Conservation (phyloP, 2,113 vertebrate species). For the Burhinus bistriatus region DNA sequence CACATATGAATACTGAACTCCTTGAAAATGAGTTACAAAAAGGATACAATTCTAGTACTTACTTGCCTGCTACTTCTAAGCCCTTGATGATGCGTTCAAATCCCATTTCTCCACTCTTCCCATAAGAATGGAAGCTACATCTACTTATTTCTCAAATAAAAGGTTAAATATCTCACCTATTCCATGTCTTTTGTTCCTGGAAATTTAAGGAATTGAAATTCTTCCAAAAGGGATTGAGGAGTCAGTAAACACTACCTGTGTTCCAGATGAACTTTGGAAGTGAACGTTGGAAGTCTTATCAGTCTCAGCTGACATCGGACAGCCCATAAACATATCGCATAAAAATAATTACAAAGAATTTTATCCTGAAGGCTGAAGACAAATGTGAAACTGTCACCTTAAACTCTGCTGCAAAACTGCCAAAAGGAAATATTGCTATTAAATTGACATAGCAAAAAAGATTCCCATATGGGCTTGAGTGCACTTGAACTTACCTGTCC, state of each 20-base stretch:
- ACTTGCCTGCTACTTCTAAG: background rate
- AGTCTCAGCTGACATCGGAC: slow-evolving; percentile 40
- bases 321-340: slow-evolving; percentile 45
- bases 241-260: background rate
- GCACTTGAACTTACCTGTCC: background rate
- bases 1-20: background rate
- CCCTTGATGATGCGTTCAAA: background rate
- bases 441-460: background rate
- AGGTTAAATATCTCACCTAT: background rate
- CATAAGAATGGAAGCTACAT: background rate
- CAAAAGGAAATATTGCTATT: background rate
- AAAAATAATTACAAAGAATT: background rate
- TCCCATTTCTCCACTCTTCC: background rate
- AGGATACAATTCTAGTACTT: background rate
- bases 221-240: background rate
- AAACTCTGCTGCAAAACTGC: background rate
- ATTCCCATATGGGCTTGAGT: background rate
- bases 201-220: background rate
- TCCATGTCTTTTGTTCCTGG: background rate
- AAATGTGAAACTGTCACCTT: slow-evolving; percentile 17
- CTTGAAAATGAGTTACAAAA: background rate
- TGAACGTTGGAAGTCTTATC: slow-evolving; percentile 8
- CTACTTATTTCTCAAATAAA: background rate
- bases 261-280: slow-evolving; percentile 31
- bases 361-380: slow-evolving; percentile 39